A percentile compares a stretch with the other conserved stretches of the same genome.
These are phyloP conservation scores for Ursus arctos DNA, from an alignment of 2,113 vertebrate genomes.

Conservation along the genomic window DNA sequence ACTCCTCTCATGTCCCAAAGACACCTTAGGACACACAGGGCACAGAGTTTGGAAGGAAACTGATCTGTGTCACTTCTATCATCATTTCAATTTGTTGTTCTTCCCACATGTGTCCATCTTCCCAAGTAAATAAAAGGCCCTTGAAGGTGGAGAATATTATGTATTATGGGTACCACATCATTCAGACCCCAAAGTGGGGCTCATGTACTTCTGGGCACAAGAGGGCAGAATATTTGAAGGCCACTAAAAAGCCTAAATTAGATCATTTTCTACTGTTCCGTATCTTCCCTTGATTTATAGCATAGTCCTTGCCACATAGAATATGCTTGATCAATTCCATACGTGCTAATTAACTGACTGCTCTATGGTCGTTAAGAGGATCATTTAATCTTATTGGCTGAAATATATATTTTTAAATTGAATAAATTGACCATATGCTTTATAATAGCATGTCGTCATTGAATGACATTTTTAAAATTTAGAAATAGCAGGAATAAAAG, in stretches of 20 bases:
- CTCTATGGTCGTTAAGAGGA: conserved; percentile 43
- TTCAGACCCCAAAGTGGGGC: background rate
- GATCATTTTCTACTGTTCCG: background rate
- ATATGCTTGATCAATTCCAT: conserved; percentile 19
- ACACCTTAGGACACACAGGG: background rate
- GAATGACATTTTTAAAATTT: conserved; percentile 66
- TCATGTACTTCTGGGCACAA: background rate
- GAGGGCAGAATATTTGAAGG: background rate
- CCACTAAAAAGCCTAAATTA: background rate
- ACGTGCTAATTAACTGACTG: conserved; percentile 61
- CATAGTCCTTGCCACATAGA: background rate
- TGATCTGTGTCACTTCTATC: background rate
- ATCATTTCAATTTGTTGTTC: background rate
- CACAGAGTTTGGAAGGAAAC: background rate
- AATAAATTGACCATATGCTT: conserved; percentile 4
- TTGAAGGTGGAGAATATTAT: background rate
- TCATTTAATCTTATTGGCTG: conserved; percentile 66
- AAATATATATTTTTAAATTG: conserved; percentile 67
- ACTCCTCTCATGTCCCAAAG: background rate
- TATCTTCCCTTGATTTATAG: background rate
- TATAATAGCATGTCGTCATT: conserved; percentile 15
- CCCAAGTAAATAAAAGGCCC: background rate
- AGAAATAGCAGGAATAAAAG: conserved; percentile 26
- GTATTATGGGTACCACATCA: background rate
- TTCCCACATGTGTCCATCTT: background rate